Conservation (phyloP, 2,888 invertebrate species). For the Melitaea athalia region DNA sequence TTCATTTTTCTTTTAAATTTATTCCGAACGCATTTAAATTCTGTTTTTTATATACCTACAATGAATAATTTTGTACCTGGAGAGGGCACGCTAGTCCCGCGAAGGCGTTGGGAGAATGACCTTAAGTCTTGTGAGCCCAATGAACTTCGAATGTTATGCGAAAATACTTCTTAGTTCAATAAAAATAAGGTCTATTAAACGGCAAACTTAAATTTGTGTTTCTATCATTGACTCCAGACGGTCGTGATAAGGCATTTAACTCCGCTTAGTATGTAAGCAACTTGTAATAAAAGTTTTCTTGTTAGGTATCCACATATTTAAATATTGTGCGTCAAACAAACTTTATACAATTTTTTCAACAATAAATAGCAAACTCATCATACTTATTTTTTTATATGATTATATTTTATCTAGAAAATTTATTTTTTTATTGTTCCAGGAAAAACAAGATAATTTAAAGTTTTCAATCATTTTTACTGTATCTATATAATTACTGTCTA, state of each 20-base stretch:
- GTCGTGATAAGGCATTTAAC: constrained; percentile 46
- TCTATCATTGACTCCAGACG: constrained; percentile 40
- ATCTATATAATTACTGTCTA: no score
- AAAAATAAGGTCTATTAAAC: constrained; percentile 37
- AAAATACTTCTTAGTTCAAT: constrained; percentile 26
- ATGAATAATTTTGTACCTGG: constrained; percentile 41
- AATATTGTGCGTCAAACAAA: constrained; percentile 5
- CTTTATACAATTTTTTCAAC: background rate
- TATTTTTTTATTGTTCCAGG: no score
- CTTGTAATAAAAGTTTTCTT: constrained; percentile 39
- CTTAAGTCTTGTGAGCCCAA: constrained; percentile 40
- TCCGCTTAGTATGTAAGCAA: constrained; percentile 41
- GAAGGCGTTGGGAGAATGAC: constrained; percentile 47
- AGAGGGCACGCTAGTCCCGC: constrained; percentile 38
- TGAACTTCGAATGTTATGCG: constrained; percentile 7
- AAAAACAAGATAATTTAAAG: no score
- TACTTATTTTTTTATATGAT: background rate
- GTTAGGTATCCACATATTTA: constrained; percentile 9
- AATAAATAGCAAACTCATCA: background rate
- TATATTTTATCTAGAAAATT: no score
- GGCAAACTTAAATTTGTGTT: constrained; percentile 38
- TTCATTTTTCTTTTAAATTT: constrained; percentile 13
- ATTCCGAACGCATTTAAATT: constrained; percentile 26
- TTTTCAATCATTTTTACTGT: no score
- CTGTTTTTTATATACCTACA: constrained; percentile 18